These are phyloP conservation scores for Cochlearius cochlearius DNA, from an alignment of 2,113 vertebrate genomes.

Conservation along the genomic window DNA sequence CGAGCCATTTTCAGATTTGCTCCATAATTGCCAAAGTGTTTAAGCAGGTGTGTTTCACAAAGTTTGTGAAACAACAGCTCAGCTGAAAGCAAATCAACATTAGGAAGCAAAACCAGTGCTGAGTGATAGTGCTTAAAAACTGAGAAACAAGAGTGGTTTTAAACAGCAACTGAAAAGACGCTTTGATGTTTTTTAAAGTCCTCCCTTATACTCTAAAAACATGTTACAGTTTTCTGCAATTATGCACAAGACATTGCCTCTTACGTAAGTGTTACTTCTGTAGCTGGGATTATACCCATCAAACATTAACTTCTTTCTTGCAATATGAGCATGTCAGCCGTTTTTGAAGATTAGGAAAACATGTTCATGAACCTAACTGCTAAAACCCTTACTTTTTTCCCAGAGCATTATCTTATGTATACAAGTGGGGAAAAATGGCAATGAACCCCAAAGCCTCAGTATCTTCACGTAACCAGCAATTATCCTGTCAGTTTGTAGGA, in stretches of 20 bases:
- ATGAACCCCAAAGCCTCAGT: neutral
- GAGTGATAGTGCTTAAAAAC: slow-evolving; percentile 63
- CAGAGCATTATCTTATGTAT: neutral
- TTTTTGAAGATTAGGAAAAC: neutral
- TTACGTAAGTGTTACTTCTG: neutral
- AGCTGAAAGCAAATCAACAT: slow-evolving; percentile 57
- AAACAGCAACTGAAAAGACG: slow-evolving; percentile 51
- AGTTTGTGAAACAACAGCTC: slow-evolving; percentile 54
- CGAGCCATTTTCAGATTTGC: slow-evolving; percentile 45
- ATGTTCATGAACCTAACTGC: neutral
- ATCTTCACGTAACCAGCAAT: neutral
- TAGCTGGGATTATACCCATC: neutral
- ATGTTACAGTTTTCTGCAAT: neutral
- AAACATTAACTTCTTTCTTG: neutral
- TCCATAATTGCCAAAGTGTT: slow-evolving; percentile 38
- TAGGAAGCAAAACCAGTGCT: slow-evolving; percentile 64
- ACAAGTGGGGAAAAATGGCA: neutral
- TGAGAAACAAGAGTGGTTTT: slow-evolving; percentile 48
- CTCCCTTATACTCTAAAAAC: neutral
- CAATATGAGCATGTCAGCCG: neutral
- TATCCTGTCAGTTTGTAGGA: neutral
- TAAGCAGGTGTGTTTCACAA: slow-evolving; percentile 55
- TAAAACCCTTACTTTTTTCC: neutral
- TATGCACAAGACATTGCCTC: neutral
- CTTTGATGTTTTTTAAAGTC: slow-evolving; percentile 20